Conservation (phyloP, 1,140 invertebrate genomes). For the Hypothenemus hampei region DNA sequence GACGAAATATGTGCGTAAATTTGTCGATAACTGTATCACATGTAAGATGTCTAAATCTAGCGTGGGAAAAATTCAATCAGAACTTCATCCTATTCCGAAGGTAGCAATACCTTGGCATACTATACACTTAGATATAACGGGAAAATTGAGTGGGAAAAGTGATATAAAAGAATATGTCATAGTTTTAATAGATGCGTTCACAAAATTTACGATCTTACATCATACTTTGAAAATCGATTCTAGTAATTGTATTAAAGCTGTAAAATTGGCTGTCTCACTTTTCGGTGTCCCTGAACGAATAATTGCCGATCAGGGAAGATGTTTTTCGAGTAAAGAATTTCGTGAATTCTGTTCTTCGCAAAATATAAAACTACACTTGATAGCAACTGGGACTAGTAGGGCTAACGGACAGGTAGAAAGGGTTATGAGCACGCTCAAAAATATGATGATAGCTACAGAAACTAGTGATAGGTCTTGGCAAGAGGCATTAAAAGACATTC, state of each 20-base stretch:
- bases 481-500: too few species aligned
- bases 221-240: background rate
- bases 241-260: background rate
- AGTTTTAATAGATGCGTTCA: slow-evolving; percentile 3
- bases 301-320: slow-evolving; percentile 8
- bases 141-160: slow-evolving; percentile 1
- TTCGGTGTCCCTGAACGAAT: slow-evolving; percentile 3
- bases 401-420: background rate
- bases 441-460: too few species aligned
- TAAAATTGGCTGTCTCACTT: background rate
- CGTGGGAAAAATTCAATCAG: slow-evolving; percentile 1
- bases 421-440: too few species aligned
- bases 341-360: background rate
- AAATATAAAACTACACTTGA: slow-evolving; percentile 8
- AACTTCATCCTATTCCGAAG: slow-evolving; percentile 14
- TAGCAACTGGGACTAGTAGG: slow-evolving; percentile 2
- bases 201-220: background rate
- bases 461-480: too few species aligned
- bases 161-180: background rate
- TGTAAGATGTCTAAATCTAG: slow-evolving; percentile 33
- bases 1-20: slow-evolving; percentile 34
- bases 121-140: slow-evolving; percentile 7
- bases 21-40: slow-evolving; percentile 34
- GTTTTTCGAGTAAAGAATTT: slow-evolving; percentile 4
- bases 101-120: slow-evolving; percentile 4